Conservation (phyloP, 2,797 vertebrate species). For the Eleutherodactylus coqui region DNA sequence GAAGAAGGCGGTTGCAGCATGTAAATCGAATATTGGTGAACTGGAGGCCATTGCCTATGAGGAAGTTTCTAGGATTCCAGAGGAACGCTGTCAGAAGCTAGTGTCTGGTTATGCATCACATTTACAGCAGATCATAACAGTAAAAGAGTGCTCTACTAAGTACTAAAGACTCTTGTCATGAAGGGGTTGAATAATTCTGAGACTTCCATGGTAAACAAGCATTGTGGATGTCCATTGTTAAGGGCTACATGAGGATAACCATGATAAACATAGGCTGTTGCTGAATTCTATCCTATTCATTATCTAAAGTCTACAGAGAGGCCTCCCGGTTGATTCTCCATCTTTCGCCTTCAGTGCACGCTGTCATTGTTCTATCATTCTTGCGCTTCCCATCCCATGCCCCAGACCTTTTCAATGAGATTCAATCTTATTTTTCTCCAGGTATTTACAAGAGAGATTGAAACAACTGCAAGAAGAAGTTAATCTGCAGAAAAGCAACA, state of each 20-base stretch:
- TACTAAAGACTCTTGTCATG: too few species aligned
- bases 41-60: too few species aligned
- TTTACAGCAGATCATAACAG: too few species aligned
- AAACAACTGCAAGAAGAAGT: conserved; percentile 94
- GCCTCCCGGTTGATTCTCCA: neutral
- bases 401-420: conserved; percentile 33
- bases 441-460: conserved; percentile 94
- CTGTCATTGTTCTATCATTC: neutral
- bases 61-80: too few species aligned
- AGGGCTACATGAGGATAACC: neutral
- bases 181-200: too few species aligned
- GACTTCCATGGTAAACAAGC: conserved; percentile 17
- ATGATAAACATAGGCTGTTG: neutral
- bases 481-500: conserved; percentile 89
- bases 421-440: conserved; percentile 71
- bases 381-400: neutral
- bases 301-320: conserved; percentile 9
- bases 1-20: too few species aligned
- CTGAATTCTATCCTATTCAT: neutral
- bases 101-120: too few species aligned
- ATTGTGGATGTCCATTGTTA: neutral
- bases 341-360: neutral
- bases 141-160: too few species aligned
- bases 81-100: too few species aligned
- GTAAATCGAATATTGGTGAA: too few species aligned